A percentile compares a stretch with the other conserved stretches of the same genome.
Evolutionary conservation across 2,888 invertebrate species (phyloP).

Genomic region (Smittia sp.): DNA sequence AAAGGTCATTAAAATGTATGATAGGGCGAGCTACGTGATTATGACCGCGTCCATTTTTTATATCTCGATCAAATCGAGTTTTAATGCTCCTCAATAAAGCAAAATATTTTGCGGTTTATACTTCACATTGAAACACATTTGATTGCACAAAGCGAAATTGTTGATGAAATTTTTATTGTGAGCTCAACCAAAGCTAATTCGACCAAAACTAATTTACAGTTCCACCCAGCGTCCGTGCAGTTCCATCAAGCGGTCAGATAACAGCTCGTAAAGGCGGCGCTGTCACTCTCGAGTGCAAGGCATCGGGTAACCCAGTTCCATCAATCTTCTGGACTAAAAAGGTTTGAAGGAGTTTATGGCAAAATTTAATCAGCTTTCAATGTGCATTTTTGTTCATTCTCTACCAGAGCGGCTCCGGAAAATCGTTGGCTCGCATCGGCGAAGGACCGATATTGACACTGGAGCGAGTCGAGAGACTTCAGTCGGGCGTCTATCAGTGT

Average conservation of each 20-base stretch:
- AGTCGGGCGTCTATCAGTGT: slow-evolving; percentile 66
- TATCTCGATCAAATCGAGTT: background rate
- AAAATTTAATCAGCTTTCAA: background rate
- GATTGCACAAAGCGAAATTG: background rate
- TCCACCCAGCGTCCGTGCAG: slow-evolving; percentile 66
- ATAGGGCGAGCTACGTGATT: slow-evolving; percentile 15
- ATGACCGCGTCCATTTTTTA: background rate
- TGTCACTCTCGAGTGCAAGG: slow-evolving; percentile 67
- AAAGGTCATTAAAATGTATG: slow-evolving; percentile 24
- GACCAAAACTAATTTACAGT: slow-evolving; percentile 51
- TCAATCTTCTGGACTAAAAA: slow-evolving; percentile 63
- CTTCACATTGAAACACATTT: background rate
- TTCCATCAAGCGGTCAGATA: slow-evolving; percentile 63
- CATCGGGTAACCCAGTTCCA: slow-evolving; percentile 70
- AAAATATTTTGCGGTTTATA: background rate
- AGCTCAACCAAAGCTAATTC: too few relatives aligned
- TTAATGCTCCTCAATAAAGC: background rate
- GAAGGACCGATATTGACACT: slow-evolving; percentile 65
- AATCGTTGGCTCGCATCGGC: slow-evolving; percentile 55
- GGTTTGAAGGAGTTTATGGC: slow-evolving; percentile 45
- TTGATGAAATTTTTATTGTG: background rate
- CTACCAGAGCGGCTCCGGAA: slow-evolving; percentile 51
- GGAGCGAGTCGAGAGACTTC: slow-evolving; percentile 61
- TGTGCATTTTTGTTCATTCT: background rate
- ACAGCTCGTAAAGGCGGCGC: slow-evolving; percentile 67